phyloP scores from a whole-genome alignment of 2,113 vertebrate species.

The Zosterops borbonicus region DNA sequence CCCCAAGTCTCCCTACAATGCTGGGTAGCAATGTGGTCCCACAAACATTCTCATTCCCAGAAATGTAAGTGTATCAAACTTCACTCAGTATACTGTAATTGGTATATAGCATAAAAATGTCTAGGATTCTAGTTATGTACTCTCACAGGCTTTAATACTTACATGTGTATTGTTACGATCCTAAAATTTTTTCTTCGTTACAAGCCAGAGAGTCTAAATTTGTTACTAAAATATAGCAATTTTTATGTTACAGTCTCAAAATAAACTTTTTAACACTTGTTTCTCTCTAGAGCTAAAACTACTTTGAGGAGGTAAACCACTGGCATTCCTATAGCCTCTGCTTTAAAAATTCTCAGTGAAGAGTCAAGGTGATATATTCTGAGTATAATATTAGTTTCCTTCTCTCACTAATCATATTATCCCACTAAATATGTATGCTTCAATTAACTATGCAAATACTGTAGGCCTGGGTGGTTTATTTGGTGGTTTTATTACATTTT shows the following conservation, averaged over 20 bases:
- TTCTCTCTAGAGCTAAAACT: background rate
- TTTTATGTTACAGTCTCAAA: background rate
- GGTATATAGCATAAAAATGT: background rate
- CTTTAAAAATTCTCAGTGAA: background rate
- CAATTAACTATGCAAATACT: slow-evolving; percentile 7
- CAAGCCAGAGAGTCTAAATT: background rate
- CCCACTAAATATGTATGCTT: background rate
- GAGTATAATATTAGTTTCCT: background rate
- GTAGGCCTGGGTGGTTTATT: background rate
- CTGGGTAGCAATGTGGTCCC: background rate
- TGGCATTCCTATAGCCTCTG: background rate
- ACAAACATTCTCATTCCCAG: background rate
- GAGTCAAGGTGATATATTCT: background rate
- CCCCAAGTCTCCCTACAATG: background rate
- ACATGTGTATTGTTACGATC: background rate
- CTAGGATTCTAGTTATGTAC: background rate
- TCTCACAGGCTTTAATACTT: background rate
- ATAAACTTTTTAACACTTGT: background rate
- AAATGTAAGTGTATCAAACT: background rate
- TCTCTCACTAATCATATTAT: background rate
- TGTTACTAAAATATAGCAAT: background rate
- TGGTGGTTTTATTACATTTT: background rate
- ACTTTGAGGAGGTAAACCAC: background rate
- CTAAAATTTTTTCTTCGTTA: background rate
- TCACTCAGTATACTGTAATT: accelerated